Evolutionary conservation across 2,113 vertebrate genomes (phyloP).

Genomic region (Phocoena sinus): DNA sequence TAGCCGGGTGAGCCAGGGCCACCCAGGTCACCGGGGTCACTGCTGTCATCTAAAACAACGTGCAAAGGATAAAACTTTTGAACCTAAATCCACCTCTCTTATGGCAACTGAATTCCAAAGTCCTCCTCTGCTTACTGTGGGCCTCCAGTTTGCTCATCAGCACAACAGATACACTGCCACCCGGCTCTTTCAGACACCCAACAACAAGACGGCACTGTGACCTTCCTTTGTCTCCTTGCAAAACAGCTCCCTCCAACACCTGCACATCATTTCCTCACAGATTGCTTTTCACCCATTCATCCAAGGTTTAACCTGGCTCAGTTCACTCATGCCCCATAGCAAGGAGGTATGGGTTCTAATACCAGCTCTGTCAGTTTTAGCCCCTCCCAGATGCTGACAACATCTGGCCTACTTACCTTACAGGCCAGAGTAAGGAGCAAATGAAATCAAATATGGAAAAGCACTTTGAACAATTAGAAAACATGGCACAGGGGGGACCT

Average conservation of each 20-base stretch:
- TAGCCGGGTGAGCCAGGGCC: neutral
- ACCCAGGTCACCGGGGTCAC: neutral
- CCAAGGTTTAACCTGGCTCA: neutral
- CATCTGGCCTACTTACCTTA: neutral
- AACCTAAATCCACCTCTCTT: neutral
- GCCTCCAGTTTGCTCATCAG: neutral
- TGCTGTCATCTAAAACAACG: slow-evolving; percentile 5
- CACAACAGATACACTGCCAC: neutral
- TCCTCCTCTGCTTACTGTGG: neutral
- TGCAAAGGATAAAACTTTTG: neutral
- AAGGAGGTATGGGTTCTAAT: neutral
- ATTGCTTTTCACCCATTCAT: slow-evolving; percentile 28
- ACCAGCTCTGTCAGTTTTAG: neutral
- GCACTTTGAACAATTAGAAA: neutral
- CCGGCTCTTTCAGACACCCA: neutral
- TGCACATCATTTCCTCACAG: slow-evolving; percentile 2
- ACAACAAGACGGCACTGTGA: neutral
- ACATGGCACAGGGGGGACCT: neutral
- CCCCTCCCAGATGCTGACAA: neutral
- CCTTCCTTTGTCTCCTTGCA: neutral
- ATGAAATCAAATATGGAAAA: neutral
- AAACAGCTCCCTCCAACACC: neutral
- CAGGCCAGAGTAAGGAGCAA: neutral
- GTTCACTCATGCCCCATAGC: neutral
- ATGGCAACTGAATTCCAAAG: neutral